Percentiles rank a stretch among this genome's conserved stretches.
Evolutionary conservation across 2,888 invertebrate species (phyloP).

Genomic region (Toxonevra muliebris): DNA sequence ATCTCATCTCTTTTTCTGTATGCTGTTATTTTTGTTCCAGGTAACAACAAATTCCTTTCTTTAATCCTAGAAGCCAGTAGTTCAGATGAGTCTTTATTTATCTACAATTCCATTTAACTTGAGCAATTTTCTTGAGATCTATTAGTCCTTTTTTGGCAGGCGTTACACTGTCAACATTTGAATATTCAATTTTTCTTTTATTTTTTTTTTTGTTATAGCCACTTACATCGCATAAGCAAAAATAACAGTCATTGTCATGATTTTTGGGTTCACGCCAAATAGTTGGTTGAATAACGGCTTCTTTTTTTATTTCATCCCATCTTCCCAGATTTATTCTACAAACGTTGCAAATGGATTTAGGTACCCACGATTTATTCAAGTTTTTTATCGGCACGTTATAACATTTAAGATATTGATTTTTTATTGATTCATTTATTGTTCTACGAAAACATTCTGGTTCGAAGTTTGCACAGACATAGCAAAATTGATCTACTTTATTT

Average conservation of each 20-base stretch:
- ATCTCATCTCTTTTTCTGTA: no score
- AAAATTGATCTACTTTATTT: no score
- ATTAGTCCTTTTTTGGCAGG: neutral
- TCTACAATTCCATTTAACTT: no score
- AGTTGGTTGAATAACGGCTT: conserved; percentile 1
- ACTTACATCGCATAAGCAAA: neutral
- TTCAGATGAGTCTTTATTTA: no score
- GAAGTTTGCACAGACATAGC: no score
- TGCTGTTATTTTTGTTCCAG: no score
- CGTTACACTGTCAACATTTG: neutral
- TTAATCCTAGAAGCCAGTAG: no score
- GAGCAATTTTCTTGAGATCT: neutral
- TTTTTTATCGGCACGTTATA: neutral
- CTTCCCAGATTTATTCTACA: conserved; percentile 2
- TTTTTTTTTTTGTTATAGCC: neutral
- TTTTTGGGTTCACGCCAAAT: conserved; percentile 3
- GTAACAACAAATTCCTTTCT: no score
- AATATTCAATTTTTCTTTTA: neutral
- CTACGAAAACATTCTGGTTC: no score
- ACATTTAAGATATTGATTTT: no score
- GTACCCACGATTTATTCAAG: conserved; percentile 1
- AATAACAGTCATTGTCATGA: conserved; percentile 5
- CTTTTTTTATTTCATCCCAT: neutral
- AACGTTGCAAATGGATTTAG: conserved; percentile 6
- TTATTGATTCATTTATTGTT: no score